Conservation (phyloP, 2,797 vertebrate species). For the Babyrousa celebensis region DNA sequence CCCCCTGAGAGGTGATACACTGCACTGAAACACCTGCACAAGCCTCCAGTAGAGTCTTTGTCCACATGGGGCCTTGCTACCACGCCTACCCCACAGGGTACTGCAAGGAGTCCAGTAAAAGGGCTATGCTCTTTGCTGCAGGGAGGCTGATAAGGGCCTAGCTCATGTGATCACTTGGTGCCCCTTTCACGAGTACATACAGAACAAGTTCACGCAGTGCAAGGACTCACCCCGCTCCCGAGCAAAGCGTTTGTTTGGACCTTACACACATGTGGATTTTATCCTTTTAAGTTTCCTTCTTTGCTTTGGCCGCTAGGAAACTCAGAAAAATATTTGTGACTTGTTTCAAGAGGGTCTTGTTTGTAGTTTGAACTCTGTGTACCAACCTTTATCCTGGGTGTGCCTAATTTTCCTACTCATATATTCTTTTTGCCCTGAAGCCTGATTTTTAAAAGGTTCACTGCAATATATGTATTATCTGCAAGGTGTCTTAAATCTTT, state of each 20-base stretch:
- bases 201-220: neutral
- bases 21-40: neutral
- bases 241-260: neutral
- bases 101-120: neutral
- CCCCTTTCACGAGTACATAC: neutral
- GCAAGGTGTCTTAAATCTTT: neutral
- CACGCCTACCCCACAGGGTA: neutral
- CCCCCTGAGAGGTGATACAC: neutral
- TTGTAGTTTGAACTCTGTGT: conserved; percentile 28
- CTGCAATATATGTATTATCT: neutral
- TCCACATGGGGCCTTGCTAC: neutral
- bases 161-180: neutral
- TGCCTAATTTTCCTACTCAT: conserved; percentile 16
- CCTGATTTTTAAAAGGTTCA: conserved; percentile 35
- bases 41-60: neutral
- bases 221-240: neutral
- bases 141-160: neutral
- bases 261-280: neutral
- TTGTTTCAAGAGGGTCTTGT: conserved; percentile 15
- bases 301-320: conserved; percentile 58
- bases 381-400: conserved; percentile 45
- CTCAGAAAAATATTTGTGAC: neutral
- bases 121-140: neutral
- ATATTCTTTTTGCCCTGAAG: conserved; percentile 11
- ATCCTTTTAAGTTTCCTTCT: conserved; percentile 30